Percentiles rank a stretch among this genome's conserved stretches.
Conservation (phyloP, 1,140 invertebrate genomes). For the Leptinotarsa defecta region DNA sequence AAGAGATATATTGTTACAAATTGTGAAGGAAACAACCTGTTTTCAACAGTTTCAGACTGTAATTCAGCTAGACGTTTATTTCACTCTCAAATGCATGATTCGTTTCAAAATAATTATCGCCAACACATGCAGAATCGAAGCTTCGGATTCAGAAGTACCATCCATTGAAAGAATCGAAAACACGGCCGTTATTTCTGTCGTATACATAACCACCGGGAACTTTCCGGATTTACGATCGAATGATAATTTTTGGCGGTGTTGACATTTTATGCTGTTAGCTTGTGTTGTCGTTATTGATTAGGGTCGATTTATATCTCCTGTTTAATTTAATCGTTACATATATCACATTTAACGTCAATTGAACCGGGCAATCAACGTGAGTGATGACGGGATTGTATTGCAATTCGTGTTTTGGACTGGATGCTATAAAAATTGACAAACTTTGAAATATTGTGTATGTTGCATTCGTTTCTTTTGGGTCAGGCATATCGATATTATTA, state of each 20-base stretch:
- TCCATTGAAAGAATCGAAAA: no score
- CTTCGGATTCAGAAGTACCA: no score
- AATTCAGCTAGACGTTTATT: no score
- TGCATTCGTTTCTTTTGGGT: no score
- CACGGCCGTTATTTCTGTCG: no score
- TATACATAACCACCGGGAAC: not conserved
- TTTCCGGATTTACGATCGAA: not conserved
- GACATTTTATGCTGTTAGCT: not conserved
- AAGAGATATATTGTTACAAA: no score
- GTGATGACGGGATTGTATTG: constrained; percentile 11
- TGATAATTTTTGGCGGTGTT: not conserved
- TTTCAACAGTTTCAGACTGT: no score
- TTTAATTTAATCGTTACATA: constrained; percentile 18
- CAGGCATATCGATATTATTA: no score
- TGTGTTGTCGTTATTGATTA: constrained; percentile 11
- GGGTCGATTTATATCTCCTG: constrained; percentile 7
- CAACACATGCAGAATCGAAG: no score
- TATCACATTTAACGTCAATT: constrained; percentile 15
- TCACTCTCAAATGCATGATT: no score
- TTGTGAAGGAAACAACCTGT: no score
- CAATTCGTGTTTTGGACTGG: not conserved
- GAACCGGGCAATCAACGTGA: not conserved
- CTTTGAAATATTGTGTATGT: not conserved
- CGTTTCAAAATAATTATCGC: no score
- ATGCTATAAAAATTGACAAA: not conserved